A percentile compares a stretch with the other conserved stretches of the same genome.
Evolutionary conservation across 2,113 vertebrate species (phyloP).

Genomic region (Equus przewalskii): DNA sequence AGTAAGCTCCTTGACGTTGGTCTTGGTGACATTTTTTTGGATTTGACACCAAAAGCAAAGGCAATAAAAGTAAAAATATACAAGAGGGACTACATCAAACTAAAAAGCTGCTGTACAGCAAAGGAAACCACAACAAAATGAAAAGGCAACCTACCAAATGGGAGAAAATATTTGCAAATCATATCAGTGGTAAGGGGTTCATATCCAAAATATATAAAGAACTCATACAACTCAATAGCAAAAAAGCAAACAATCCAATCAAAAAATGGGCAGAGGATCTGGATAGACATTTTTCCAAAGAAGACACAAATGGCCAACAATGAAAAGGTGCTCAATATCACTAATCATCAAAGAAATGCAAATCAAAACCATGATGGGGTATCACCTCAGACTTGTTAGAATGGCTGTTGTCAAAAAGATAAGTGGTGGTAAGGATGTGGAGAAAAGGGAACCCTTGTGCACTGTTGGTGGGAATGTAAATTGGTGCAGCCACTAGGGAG

Average conservation of each 20-base stretch:
- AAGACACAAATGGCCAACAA: background rate
- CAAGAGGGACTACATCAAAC: background rate
- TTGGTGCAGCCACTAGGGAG: background rate
- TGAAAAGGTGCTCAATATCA: background rate
- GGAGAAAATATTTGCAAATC: background rate
- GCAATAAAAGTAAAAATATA: background rate
- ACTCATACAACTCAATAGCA: background rate
- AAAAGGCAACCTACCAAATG: background rate
- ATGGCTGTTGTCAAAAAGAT: background rate
- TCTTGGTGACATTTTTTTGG: background rate
- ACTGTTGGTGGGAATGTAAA: background rate
- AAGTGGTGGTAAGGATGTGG: background rate
- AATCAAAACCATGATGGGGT: background rate
- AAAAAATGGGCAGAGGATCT: background rate
- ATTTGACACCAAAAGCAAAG: background rate
- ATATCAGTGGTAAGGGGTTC: background rate
- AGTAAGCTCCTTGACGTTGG: background rate
- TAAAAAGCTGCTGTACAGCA: background rate
- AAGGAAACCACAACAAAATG: background rate
- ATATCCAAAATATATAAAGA: conserved; percentile 32
- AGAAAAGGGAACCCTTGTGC: background rate
- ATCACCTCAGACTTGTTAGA: background rate
- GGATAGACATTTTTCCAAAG: background rate
- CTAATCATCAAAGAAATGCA: background rate
- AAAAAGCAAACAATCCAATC: background rate